Evolutionary conservation across 2,888 invertebrate genomes (phyloP).

Genomic region (Cetonia aurata): DNA sequence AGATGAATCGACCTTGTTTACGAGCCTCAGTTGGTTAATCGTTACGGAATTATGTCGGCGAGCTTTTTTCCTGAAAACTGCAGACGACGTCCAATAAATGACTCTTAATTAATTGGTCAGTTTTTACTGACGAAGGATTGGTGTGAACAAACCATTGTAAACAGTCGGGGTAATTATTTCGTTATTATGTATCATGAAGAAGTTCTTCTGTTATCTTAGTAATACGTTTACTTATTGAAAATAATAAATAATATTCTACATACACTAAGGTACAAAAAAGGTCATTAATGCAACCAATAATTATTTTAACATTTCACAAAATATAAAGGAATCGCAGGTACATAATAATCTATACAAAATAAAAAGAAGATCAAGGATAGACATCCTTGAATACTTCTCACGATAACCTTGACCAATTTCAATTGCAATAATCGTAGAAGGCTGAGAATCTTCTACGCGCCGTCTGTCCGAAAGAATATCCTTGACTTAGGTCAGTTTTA

Average conservation of each 20-base stretch:
- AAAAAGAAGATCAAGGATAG: too few relatives aligned
- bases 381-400: background rate
- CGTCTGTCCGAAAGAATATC: constrained; percentile 16
- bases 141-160: constrained; percentile 12
- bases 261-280: too few relatives aligned
- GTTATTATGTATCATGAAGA: too few relatives aligned
- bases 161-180: constrained; percentile 8
- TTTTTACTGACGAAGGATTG: constrained; percentile 6
- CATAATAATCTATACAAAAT: too few relatives aligned
- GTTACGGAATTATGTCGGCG: constrained; percentile 27
- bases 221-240: too few relatives aligned
- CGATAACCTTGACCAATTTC: constrained; percentile 31
- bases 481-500: constrained; percentile 34
- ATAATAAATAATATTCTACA: too few relatives aligned
- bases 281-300: too few relatives aligned
- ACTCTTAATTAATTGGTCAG: constrained; percentile 22
- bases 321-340: too few relatives aligned
- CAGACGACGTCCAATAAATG: constrained; percentile 2
- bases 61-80: background rate
- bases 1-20: constrained; percentile 44
- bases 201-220: too few relatives aligned
- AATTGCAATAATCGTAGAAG: constrained; percentile 26
- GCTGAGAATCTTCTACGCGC: constrained; percentile 7
- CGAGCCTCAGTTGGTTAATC: constrained; percentile 44
- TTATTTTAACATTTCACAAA: too few relatives aligned